These are phyloP conservation scores for Exocentrus adspersus DNA, from an alignment of 2,888 invertebrate genomes.

Conservation along the genomic window DNA sequence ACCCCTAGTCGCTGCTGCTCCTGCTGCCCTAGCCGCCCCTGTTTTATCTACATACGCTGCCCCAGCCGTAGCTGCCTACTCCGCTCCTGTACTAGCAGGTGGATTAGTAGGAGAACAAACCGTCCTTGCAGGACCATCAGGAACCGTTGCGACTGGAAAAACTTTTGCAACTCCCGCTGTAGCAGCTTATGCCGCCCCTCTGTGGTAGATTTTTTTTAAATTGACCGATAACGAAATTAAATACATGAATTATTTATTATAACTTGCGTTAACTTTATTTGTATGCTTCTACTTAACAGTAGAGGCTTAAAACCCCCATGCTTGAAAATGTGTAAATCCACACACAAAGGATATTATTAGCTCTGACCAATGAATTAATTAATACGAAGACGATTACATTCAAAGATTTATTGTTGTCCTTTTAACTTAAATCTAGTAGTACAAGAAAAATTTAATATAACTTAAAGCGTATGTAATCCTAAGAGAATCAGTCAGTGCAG, in stretches of 20 bases:
- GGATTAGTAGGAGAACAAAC: slow-evolving; percentile 14
- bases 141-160: slow-evolving; percentile 47
- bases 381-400: no score
- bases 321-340: no score
- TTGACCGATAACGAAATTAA: not conserved
- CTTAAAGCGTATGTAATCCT: no score
- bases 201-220: not conserved
- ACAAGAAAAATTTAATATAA: no score
- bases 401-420: no score
- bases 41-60: slow-evolving; percentile 33
- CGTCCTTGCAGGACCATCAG: slow-evolving; percentile 51
- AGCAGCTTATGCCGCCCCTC: slow-evolving; percentile 36
- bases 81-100: slow-evolving; percentile 26
- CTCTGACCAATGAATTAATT: no score
- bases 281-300: no score
- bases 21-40: slow-evolving; percentile 36
- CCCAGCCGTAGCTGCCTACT: slow-evolving; percentile 37
- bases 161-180: slow-evolving; percentile 37
- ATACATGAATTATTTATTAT: not conserved
- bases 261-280: not conserved
- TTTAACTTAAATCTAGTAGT: no score
- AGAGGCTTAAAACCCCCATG: no score
- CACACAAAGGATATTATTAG: no score
- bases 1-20: slow-evolving; percentile 35
- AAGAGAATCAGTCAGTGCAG: not conserved